phyloP scores from a whole-genome alignment of 2,888 invertebrate species.

The Acronicta leporina region DNA sequence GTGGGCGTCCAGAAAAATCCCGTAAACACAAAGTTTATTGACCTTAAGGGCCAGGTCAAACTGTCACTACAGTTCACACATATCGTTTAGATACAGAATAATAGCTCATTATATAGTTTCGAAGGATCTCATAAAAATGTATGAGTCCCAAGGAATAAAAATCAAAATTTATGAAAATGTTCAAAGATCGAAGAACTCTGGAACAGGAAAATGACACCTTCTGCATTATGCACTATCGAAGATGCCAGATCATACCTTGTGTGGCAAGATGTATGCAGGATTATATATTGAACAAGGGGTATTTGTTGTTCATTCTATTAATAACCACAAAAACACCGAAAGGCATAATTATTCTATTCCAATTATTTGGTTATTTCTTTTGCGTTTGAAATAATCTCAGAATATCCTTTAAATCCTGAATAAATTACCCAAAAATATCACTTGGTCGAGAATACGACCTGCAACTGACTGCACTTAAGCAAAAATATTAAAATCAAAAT shows the following conservation, averaged over 20 bases:
- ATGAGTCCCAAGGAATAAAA: constrained; percentile 61
- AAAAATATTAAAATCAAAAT: constrained; percentile 63
- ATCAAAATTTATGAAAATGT: constrained; percentile 57
- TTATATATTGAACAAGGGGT: constrained; percentile 18
- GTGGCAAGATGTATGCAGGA: constrained; percentile 24
- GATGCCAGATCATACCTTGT: constrained; percentile 36
- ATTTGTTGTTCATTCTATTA: background rate
- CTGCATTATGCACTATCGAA: constrained; percentile 44
- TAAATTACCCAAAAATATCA: constrained; percentile 17
- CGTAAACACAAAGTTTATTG: constrained; percentile 52
- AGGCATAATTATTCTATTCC: too few species aligned
- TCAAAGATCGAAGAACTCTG: constrained; percentile 53
- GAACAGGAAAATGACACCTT: constrained; percentile 42
- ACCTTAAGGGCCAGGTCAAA: constrained; percentile 62
- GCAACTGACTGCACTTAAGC: constrained; percentile 54
- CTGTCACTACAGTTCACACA: constrained; percentile 60
- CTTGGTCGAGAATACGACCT: constrained; percentile 36
- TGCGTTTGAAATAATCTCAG: background rate
- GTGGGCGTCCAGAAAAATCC: constrained; percentile 17
- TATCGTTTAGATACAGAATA: constrained; percentile 60
- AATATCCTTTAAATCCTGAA: background rate
- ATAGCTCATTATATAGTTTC: constrained; percentile 58
- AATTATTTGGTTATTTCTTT: background rate
- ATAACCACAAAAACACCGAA: background rate
- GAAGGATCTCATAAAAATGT: constrained; percentile 69